Evolutionary conservation across 2,797 vertebrate species (phyloP).

Genomic region (Anabas testudineus): DNA sequence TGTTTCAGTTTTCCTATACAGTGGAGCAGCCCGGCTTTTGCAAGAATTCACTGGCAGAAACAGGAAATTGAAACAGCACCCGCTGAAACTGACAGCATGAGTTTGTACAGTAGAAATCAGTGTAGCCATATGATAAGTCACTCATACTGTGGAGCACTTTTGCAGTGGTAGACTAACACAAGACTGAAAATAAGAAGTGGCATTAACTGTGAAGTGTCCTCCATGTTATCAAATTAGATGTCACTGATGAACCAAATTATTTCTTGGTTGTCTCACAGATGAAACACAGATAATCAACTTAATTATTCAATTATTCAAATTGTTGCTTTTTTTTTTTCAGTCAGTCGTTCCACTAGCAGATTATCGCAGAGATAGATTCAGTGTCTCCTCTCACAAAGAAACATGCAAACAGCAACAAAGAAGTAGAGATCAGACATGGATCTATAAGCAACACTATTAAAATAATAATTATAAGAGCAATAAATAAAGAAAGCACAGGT

Average conservation of each 20-base stretch:
- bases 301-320: background rate
- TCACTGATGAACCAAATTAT: too few species aligned
- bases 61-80: too few species aligned
- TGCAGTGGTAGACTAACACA: background rate
- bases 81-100: background rate
- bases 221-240: too few species aligned
- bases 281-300: background rate
- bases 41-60: slow-evolving; percentile 41
- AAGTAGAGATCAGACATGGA: background rate
- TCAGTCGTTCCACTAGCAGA: background rate
- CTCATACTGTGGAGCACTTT: slow-evolving; percentile 2
- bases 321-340: background rate
- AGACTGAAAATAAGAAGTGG: background rate
- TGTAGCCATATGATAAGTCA: slow-evolving; percentile 23
- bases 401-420: background rate
- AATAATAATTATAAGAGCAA: background rate
- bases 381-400: background rate
- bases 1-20: slow-evolving; percentile 43
- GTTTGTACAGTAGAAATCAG: background rate
- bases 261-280: too few species aligned
- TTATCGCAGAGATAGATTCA: background rate
- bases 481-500: slow-evolving; percentile 3
- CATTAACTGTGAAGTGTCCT: too few species aligned
- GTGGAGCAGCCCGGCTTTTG: slow-evolving; percentile 17
- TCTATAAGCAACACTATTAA: slow-evolving; percentile 2